Percentiles rank a stretch among this genome's conserved stretches.
Conservation (phyloP, 2,797 vertebrate genomes). For the Sebastolobus altivelis region DNA sequence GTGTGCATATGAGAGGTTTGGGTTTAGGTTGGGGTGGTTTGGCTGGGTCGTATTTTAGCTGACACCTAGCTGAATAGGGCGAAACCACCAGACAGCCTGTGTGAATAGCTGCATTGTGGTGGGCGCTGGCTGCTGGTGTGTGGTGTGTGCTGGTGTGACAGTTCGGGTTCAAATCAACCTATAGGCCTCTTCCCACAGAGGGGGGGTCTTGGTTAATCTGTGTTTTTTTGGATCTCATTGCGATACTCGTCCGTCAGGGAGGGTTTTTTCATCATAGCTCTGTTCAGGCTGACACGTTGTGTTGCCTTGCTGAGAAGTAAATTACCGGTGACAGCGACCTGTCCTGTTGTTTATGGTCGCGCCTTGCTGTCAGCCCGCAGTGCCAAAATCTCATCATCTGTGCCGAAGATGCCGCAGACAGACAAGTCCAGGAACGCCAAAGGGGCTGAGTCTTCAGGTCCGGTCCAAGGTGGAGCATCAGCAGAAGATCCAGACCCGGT, state of each 20-base stretch:
- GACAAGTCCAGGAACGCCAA: slow-evolving; percentile 82
- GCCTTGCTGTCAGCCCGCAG: slow-evolving; percentile 64
- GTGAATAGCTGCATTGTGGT: slow-evolving; percentile 82
- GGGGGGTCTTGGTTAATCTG: slow-evolving; percentile 23
- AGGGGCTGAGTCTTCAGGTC: slow-evolving; percentile 50
- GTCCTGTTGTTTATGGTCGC: slow-evolving; percentile 58
- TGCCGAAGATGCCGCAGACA: slow-evolving; percentile 85
- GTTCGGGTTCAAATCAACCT: slow-evolving; percentile 31
- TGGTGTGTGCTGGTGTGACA: slow-evolving; percentile 14
- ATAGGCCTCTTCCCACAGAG: slow-evolving; percentile 29
- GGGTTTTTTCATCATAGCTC: slow-evolving; percentile 67
- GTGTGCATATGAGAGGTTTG: slow-evolving; percentile 5
- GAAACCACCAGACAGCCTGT: slow-evolving; percentile 73
- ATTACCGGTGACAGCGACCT: slow-evolving; percentile 53
- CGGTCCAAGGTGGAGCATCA: slow-evolving; percentile 49
- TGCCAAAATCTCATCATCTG: slow-evolving; percentile 49
- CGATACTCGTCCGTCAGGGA: slow-evolving; percentile 11
- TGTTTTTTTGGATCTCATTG: slow-evolving; percentile 3
- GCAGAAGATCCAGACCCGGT: slow-evolving; percentile 42
- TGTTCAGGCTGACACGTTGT: slow-evolving; percentile 72
- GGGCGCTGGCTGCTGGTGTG: slow-evolving; percentile 30
- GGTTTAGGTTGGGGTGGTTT: slow-evolving; percentile 21
- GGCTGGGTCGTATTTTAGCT: slow-evolving; percentile 66
- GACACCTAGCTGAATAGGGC: slow-evolving; percentile 73
- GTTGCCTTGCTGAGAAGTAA: slow-evolving; percentile 57